These are phyloP conservation scores for Tenthredo livida DNA, from an alignment of 2,888 invertebrate species.

Conservation along the genomic window DNA sequence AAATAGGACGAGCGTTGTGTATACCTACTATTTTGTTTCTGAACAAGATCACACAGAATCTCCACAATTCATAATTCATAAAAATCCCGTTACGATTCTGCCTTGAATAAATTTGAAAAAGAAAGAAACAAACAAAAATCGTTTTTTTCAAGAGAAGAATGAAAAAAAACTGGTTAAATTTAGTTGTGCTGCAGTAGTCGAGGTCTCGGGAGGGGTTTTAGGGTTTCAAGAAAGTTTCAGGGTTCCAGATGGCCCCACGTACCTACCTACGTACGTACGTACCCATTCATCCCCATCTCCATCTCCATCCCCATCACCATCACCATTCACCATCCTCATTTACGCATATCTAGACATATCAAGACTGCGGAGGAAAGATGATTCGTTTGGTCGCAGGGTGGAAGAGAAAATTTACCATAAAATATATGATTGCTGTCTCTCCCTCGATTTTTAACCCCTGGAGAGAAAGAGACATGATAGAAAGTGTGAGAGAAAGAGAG, in stretches of 20 bases:
- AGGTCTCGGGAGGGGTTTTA: background rate
- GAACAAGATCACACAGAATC: background rate
- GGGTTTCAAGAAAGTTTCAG: slow-evolving; percentile 15
- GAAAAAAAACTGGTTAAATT: background rate
- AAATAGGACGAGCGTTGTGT: background rate
- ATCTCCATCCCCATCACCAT: background rate
- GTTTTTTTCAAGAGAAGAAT: background rate
- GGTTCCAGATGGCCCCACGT: background rate
- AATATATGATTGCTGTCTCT: slow-evolving; percentile 21
- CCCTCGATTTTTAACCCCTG: background rate
- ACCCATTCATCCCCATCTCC: background rate
- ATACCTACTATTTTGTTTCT: background rate
- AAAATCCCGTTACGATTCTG: background rate
- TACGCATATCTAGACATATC: background rate
- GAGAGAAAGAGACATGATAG: no score
- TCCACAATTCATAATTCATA: background rate
- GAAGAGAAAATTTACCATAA: slow-evolving; percentile 16
- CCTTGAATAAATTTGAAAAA: background rate
- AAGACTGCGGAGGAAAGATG: slow-evolving; percentile 20
- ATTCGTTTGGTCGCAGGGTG: slow-evolving; percentile 29
- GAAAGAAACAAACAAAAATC: no score
- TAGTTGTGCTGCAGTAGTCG: background rate
- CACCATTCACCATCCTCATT: background rate
- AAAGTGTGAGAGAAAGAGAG: no score
- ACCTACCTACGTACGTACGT: background rate